A percentile compares a stretch with the other conserved stretches of the same genome.
These are phyloP conservation scores for Drosophila nr. fundita DNA, from an alignment of 2,888 invertebrate genomes.

Conservation along the genomic window DNA sequence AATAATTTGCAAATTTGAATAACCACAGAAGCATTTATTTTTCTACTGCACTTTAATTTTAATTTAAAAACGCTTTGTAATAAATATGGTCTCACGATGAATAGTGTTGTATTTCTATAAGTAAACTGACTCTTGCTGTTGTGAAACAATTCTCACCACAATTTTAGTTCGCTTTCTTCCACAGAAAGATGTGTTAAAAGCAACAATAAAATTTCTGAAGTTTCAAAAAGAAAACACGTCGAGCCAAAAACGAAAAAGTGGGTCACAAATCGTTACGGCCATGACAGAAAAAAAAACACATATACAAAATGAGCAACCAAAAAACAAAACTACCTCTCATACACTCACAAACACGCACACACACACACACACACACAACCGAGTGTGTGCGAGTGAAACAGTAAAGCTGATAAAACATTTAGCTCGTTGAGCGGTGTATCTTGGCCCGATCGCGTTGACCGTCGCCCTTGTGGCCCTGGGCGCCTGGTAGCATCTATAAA, in stretches of 20 bases:
- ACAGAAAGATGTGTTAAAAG: not conserved
- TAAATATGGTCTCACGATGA: not conserved
- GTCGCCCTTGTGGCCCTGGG: conserved; percentile 55
- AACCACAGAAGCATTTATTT: not conserved
- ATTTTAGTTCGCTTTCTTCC: not conserved
- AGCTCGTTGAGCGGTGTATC: conserved; percentile 12
- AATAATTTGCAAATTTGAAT: not conserved
- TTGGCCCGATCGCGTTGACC: conserved; percentile 25
- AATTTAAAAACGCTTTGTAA: not conserved
- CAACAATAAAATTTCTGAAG: not conserved
- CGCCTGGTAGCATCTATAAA: conserved; percentile 76
- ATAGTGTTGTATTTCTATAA: not conserved
- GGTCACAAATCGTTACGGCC: conserved; percentile 57
- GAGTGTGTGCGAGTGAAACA: conserved; percentile 46
- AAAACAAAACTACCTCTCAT: conserved; percentile 7
- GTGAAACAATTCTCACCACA: not conserved
- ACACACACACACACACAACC: not conserved
- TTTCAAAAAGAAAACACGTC: not conserved
- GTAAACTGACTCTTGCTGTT: not conserved
- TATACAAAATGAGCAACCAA: conserved; percentile 8
- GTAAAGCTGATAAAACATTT: conserved; percentile 37
- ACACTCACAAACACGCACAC: not conserved
- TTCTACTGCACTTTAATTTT: not conserved
- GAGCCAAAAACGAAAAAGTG: conserved; percentile 45
- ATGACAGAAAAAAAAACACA: conserved; percentile 21